A percentile compares a stretch with the other conserved stretches of the same genome.
These are phyloP conservation scores for Stenichneumon culpator DNA, from an alignment of 2,888 invertebrate genomes.

Conservation along the genomic window DNA sequence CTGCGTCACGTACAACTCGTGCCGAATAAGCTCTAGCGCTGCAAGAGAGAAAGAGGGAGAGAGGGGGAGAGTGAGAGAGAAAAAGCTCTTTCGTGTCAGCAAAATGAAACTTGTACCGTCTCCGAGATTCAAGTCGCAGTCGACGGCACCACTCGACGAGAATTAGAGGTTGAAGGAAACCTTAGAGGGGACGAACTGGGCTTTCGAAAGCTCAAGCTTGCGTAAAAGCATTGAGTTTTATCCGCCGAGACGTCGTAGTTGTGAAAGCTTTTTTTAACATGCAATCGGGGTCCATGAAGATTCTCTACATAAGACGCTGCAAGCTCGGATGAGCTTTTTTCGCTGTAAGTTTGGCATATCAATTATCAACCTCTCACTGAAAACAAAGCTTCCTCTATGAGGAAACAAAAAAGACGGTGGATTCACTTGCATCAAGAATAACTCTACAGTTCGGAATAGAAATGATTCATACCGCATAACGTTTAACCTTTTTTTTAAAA, in stretches of 20 bases:
- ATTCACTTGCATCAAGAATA: too few relatives aligned
- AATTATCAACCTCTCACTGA: not conserved
- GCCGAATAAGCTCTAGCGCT: not conserved
- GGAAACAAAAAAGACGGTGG: too few relatives aligned
- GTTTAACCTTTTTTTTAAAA: too few relatives aligned
- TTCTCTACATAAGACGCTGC: not conserved
- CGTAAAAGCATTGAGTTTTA: not conserved
- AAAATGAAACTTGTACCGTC: not conserved
- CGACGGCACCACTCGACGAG: not conserved
- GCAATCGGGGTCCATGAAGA: not conserved
- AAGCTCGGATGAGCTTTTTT: not conserved
- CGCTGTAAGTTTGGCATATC: not conserved
- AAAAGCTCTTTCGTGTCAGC: constrained; percentile 13
- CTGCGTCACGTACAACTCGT: constrained; percentile 13
- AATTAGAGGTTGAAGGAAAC: not conserved
- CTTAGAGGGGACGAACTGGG: not conserved
- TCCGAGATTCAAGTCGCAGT: not conserved
- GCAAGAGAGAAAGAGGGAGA: not conserved
- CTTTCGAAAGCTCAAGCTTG: not conserved
- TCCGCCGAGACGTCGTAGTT: not conserved
- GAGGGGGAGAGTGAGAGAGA: not conserved
- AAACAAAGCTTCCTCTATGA: not conserved
- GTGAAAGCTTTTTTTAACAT: not conserved
- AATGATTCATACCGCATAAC: too few relatives aligned
- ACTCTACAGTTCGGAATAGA: too few relatives aligned